Percentiles rank a stretch among this genome's conserved stretches.
These are phyloP conservation scores for Heteromyza rotundicornis DNA, from an alignment of 2,888 invertebrate species.

Conservation along the genomic window DNA sequence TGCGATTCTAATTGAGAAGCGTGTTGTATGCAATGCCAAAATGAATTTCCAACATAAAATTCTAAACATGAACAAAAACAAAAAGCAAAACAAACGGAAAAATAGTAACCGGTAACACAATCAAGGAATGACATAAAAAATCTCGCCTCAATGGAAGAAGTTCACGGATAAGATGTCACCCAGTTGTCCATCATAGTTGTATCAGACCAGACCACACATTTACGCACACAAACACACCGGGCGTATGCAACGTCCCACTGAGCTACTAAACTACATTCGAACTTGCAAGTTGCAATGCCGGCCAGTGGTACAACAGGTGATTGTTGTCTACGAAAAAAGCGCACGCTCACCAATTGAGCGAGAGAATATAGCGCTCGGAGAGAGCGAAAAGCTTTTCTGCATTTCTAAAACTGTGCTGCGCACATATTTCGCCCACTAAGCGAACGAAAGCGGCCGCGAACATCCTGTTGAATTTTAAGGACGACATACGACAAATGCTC, in stretches of 20 bases:
- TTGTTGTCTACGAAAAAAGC: constrained; percentile 12
- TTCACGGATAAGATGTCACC: no score
- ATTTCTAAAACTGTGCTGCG: constrained; percentile 44
- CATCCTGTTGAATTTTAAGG: constrained; percentile 44
- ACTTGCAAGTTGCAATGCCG: not conserved
- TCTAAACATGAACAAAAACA: no score
- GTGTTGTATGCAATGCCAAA: no score
- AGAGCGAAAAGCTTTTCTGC: not conserved
- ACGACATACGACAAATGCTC: not conserved
- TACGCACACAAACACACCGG: not conserved
- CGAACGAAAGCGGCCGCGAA: not conserved
- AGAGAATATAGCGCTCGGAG: not conserved
- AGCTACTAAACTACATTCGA: not conserved
- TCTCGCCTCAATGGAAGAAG: no score
- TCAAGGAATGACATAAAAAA: no score
- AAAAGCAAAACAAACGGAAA: no score
- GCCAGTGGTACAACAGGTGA: constrained; percentile 45
- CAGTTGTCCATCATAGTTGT: no score
- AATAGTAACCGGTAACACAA: no score
- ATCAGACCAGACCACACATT: not conserved
- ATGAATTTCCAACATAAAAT: no score
- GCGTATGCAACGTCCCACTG: not conserved
- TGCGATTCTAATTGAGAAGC: no score
- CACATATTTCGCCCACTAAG: constrained; percentile 42
- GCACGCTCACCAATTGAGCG: not conserved